Percentiles rank a stretch among this genome's conserved stretches.
These are phyloP conservation scores for Dascyllus trimaculatus DNA, from an alignment of 2,113 vertebrate species.

Conservation along the genomic window DNA sequence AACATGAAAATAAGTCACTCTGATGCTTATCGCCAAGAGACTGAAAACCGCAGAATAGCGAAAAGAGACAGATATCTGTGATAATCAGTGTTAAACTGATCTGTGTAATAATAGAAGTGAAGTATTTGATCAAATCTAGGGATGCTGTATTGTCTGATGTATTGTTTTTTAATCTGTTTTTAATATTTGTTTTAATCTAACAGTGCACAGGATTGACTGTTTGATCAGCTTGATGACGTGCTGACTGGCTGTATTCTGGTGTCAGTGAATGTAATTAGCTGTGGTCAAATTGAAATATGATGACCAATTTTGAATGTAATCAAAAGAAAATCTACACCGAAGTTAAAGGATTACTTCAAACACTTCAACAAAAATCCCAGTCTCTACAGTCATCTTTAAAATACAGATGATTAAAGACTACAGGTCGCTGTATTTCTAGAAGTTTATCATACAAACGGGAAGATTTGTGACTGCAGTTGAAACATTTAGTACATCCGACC, in stretches of 20 bases:
- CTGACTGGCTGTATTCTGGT: background rate
- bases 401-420: background rate
- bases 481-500: background rate
- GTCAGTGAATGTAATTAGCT: slow-evolving; percentile 2
- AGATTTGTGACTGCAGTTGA: background rate
- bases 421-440: background rate
- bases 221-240: background rate
- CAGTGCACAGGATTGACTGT: background rate
- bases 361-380: background rate
- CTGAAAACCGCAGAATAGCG: slow-evolving; percentile 52
- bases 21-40: slow-evolving; percentile 70
- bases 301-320: background rate
- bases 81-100: slow-evolving; percentile 71
- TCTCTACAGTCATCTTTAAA: background rate
- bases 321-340: background rate
- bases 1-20: slow-evolving; percentile 76
- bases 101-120: slow-evolving; percentile 55
- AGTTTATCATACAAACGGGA: background rate
- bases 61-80: slow-evolving; percentile 51
- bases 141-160: slow-evolving; percentile 1
- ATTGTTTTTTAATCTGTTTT: slow-evolving; percentile 26
- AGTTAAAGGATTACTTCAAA: background rate
- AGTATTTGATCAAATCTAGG: slow-evolving; percentile 50
- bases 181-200: slow-evolving; percentile 22
- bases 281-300: slow-evolving; percentile 2